Evolutionary conservation across 2,888 invertebrate species (phyloP), one percentile per base, ranked within the genome.

Genomic region (Smittia sp.): DNA sequence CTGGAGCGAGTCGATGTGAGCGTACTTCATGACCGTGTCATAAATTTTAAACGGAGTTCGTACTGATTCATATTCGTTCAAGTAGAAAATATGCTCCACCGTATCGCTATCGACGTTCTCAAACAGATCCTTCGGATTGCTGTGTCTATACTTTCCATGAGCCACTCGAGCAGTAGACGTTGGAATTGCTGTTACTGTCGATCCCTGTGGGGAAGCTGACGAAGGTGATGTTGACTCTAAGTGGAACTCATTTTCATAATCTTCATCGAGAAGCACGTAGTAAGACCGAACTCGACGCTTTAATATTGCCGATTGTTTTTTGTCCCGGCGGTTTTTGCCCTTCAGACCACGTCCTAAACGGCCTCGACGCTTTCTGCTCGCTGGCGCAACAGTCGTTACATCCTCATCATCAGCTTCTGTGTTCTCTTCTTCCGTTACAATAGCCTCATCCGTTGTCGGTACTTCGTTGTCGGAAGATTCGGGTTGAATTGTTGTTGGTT

Each of bases 1-100:
- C 77, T 90, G 87, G 76, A 93, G 80, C 76, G 88, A 86, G 1
- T 90, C 88, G 32, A 92, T 85, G 79, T 89, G 91, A 39, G 88
- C 89, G 80, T 89, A 91, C 70, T 92, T 92, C 74, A 93, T 82
- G 52, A 91, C 86, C 0, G 92, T 88, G 75, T 92, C 90, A 81
- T 92, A 93, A 32, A 88, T 87, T 85, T 92, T 90, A 79, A 88
- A 90, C 75, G 86, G 86, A 67, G 89, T 86, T 81, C 87, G 85
- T 75, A 83, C 80, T 46, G 81, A 79, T 65, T 85, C 84, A 75
- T 85, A 82, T 39, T 81, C 80, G 74, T 83, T 81, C 67, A 83
- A 75, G 74, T 82, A 81, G 75, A 82, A 82, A 65, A 80, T 84
- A 73, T 82, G 81, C 41, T 80, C 78, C 2, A 80, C 79, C 4